Evolutionary conservation across 2,797 vertebrate species (phyloP).

Genomic region (Scolopax bukidnonensis): DNA sequence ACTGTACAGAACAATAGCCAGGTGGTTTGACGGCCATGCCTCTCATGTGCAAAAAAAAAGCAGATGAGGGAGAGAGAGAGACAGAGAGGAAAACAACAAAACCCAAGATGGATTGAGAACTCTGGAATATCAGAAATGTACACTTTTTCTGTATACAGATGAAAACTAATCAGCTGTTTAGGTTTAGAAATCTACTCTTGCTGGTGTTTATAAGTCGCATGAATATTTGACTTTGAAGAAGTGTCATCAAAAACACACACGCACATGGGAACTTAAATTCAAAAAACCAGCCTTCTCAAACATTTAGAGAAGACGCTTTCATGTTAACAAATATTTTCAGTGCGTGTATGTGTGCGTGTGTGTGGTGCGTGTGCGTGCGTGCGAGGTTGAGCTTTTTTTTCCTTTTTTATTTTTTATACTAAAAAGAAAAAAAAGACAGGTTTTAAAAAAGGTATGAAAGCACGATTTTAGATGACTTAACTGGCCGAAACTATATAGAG

Average conservation of each 20-base stretch:
- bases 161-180: constrained; percentile 84
- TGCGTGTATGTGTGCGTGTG: constrained; percentile 74
- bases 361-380: constrained; percentile 59
- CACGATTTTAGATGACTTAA: constrained; percentile 85
- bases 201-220: constrained; percentile 89
- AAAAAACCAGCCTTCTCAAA: constrained; percentile 78
- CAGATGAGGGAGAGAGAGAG: constrained; percentile 17
- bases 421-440: constrained; percentile 82
- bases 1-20: constrained; percentile 72
- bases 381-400: constrained; percentile 70
- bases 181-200: constrained; percentile 88
- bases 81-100: constrained; percentile 40
- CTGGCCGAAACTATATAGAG: constrained; percentile 81
- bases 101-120: constrained; percentile 30
- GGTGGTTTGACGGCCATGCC: constrained; percentile 68
- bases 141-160: constrained; percentile 79
- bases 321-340: constrained; percentile 78
- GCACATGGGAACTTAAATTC: constrained; percentile 65
- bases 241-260: constrained; percentile 80
- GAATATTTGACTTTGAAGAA: constrained; percentile 88
- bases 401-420: constrained; percentile 84
- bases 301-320: constrained; percentile 77
- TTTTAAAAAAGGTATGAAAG: constrained; percentile 85
- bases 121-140: constrained; percentile 72
- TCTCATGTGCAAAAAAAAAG: constrained; percentile 52